Percentiles rank a stretch among this genome's conserved stretches.
phyloP scores from a whole-genome alignment of 2,113 vertebrate species.

The Chitala chitala region DNA sequence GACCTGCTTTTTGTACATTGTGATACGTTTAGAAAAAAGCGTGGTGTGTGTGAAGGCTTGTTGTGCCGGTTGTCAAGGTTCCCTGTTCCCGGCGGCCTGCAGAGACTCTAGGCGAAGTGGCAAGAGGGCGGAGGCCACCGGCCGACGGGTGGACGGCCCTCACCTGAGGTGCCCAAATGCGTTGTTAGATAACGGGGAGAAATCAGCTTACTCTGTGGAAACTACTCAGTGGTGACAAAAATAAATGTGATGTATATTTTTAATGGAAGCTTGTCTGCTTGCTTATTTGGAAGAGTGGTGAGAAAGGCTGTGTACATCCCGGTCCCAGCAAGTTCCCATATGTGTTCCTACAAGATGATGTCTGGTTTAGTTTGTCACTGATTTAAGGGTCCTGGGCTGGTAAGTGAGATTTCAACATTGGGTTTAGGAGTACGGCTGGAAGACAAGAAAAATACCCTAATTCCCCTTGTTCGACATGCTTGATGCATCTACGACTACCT shows the following conservation, averaged over 20 bases:
- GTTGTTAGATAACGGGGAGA: conserved; percentile 50
- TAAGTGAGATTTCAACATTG: background rate
- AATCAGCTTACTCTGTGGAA: conserved; percentile 52
- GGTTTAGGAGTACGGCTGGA: background rate
- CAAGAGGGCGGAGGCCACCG: conserved; percentile 46
- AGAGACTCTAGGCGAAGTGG: conserved; percentile 48
- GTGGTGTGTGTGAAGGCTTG: conserved; percentile 56
- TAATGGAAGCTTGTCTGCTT: conserved; percentile 41
- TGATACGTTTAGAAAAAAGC: conserved; percentile 65
- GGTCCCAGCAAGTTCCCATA: no score
- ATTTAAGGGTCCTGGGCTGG: background rate
- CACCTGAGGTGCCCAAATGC: conserved; percentile 49
- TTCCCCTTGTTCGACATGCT: background rate
- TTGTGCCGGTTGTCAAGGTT: conserved; percentile 42
- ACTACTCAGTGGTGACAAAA: conserved; percentile 57
- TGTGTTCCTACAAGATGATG: no score
- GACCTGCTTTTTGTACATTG: conserved; percentile 71
- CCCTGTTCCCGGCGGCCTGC: conserved; percentile 45
- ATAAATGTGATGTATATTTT: conserved; percentile 79
- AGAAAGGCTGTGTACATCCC: background rate
- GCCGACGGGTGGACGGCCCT: conserved; percentile 36
- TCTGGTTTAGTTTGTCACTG: background rate
- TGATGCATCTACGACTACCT: background rate
- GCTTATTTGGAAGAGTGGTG: conserved; percentile 41
- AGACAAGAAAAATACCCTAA: background rate